These are phyloP conservation scores for Microctenopoma steveboyesi DNA, from an alignment of 2,797 vertebrate genomes.

Conservation along the genomic window DNA sequence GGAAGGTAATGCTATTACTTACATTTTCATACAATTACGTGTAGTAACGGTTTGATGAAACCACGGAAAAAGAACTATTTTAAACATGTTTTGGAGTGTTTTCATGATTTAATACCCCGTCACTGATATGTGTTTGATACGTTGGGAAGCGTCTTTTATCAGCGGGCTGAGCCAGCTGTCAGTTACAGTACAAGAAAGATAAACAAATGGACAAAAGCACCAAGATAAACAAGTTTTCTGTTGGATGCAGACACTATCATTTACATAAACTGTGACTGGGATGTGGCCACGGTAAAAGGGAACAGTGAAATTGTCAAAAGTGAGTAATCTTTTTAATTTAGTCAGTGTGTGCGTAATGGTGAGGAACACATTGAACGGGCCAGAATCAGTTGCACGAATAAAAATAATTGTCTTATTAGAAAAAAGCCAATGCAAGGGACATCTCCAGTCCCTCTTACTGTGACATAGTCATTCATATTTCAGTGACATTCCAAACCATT, in stretches of 20 bases:
- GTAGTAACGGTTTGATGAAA: background rate
- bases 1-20: background rate
- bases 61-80: background rate
- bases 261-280: slow-evolving; percentile 50
- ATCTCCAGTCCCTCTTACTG: slow-evolving; percentile 21
- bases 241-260: slow-evolving; percentile 38
- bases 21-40: background rate
- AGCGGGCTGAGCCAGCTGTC: slow-evolving; percentile 15
- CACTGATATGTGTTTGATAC: slow-evolving; percentile 1
- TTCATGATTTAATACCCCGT: background rate
- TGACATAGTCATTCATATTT: slow-evolving; percentile 39
- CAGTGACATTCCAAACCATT: slow-evolving; percentile 40
- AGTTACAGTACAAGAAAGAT: background rate
- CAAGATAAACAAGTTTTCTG: slow-evolving; percentile 27
- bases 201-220: slow-evolving; percentile 21
- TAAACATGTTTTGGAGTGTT: background rate
- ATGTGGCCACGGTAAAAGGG: slow-evolving; percentile 39
- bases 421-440: slow-evolving; percentile 53
- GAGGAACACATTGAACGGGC: slow-evolving; percentile 67
- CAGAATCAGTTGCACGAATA: slow-evolving; percentile 63
- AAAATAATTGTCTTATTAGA: slow-evolving; percentile 73
- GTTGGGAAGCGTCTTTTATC: slow-evolving; percentile 16
- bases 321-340: slow-evolving; percentile 81
- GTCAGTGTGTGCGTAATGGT: slow-evolving; percentile 66
- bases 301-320: slow-evolving; percentile 71